A percentile compares a stretch with the other conserved stretches of the same genome.
These are phyloP conservation scores for Halyomorpha halys DNA, from an alignment of 1,140 invertebrate genomes.

Conservation along the genomic window DNA sequence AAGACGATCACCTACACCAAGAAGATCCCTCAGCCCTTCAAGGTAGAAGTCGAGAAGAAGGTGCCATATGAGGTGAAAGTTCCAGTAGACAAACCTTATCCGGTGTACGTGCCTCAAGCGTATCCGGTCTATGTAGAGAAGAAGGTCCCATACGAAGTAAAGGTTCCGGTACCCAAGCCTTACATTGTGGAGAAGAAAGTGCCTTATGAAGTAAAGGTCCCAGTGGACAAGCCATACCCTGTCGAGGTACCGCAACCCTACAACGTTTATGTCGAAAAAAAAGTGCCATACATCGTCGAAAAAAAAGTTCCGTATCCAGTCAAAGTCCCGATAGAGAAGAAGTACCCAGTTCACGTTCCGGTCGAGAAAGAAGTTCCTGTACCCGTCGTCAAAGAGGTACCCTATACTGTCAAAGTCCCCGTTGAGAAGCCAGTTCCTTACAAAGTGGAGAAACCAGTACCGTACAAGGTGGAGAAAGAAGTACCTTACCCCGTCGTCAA, in stretches of 20 bases:
- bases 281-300: conserved; percentile 53
- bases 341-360: conserved; percentile 45
- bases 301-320: conserved; percentile 59
- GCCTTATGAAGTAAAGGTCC: conserved; percentile 36
- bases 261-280: conserved; percentile 33
- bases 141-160: conserved; percentile 10
- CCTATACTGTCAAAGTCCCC: conserved; percentile 50
- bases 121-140: conserved; percentile 35
- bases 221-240: conserved; percentile 62
- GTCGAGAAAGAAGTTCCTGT: conserved; percentile 44
- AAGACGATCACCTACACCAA: conserved; percentile 26
- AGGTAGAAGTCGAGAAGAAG: conserved; percentile 34
- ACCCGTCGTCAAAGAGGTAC: conserved; percentile 46
- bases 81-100: conserved; percentile 46
- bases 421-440: conserved; percentile 42
- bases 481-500: conserved; percentile 36
- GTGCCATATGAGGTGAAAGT: conserved; percentile 55
- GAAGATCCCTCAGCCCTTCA: conserved; percentile 38
- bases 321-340: conserved; percentile 54
- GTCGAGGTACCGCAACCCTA: conserved; percentile 52
- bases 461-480: conserved; percentile 49
- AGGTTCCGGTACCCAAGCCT: conserved; percentile 35
- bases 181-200: conserved; percentile 51
- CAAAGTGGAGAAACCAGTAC: conserved; percentile 61
- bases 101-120: conserved; percentile 39